phyloP scores from a whole-genome alignment of 2,113 vertebrate genomes.

The Alexandromys fortis region DNA sequence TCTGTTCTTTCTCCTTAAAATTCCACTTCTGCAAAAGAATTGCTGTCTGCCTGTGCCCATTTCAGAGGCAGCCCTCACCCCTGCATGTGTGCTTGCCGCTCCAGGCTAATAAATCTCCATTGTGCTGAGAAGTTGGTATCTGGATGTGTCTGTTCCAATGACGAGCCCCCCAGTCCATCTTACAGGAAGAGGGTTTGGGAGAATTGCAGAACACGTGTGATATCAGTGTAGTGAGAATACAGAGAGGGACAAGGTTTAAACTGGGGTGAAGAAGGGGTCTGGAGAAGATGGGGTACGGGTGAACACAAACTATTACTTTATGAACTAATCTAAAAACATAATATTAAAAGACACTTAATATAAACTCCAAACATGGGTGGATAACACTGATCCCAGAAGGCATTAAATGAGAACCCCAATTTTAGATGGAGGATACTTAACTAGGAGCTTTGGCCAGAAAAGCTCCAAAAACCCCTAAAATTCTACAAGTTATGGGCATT shows the following conservation, averaged over 20 bases:
- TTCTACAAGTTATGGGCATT: too few species aligned
- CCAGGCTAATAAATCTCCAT: too few species aligned
- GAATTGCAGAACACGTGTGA: neutral
- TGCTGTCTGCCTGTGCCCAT: too few species aligned
- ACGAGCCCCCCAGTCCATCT: too few species aligned
- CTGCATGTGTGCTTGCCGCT: too few species aligned
- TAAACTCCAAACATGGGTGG: neutral
- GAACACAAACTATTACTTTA: neutral
- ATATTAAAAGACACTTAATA: neutral
- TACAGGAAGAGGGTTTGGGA: neutral
- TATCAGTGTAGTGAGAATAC: neutral
- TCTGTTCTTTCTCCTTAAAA: too few species aligned
- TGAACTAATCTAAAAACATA: neutral
- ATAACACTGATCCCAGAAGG: neutral
- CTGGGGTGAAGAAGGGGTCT: neutral
- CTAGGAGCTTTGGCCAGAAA: too few species aligned
- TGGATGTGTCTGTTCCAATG: too few species aligned
- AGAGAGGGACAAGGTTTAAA: neutral
- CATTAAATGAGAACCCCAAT: neutral
- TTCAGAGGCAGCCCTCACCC: too few species aligned
- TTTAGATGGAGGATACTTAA: neutral
- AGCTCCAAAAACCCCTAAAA: too few species aligned
- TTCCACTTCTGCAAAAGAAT: too few species aligned
- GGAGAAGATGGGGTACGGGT: neutral
- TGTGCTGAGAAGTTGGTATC: too few species aligned